Conservation (phyloP, 92 coral and sea anemone genomes). For the Montipora capitata region DNA sequence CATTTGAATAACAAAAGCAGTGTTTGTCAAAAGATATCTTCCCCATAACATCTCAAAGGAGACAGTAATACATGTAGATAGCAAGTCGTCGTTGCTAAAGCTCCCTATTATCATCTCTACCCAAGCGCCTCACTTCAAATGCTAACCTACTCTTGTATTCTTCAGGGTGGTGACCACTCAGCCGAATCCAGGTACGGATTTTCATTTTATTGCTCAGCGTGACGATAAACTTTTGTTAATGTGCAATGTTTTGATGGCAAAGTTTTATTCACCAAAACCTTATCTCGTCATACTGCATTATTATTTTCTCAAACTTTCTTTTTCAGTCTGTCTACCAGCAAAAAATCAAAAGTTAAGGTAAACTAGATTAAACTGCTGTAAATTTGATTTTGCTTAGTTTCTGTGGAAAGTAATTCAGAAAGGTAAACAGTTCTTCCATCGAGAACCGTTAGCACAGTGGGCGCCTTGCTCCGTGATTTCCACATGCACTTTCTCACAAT, state of each 20-base stretch:
- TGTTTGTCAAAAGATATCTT: too few relatives aligned
- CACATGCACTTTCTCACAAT: too few relatives aligned
- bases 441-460: too few relatives aligned
- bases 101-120: too few relatives aligned
- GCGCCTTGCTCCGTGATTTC: too few relatives aligned
- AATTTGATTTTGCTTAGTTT: neutral
- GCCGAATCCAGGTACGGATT: slow-evolving; percentile 10
- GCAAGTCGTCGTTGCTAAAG: too few relatives aligned
- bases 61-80: too few relatives aligned
- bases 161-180: slow-evolving; percentile 18
- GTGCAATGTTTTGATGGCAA: neutral
- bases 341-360: slow-evolving; percentile 44
- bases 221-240: neutral
- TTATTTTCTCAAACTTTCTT: neutral
- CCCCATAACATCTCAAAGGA: too few relatives aligned
- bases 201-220: neutral
- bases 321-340: slow-evolving; percentile 14
- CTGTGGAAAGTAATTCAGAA: too few relatives aligned
- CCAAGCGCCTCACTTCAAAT: neutral
- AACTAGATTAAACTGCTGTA: too few relatives aligned
- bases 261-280: neutral
- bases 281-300: neutral
- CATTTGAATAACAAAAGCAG: too few relatives aligned
- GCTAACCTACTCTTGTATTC: neutral
- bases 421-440: too few relatives aligned